A percentile compares a stretch with the other conserved stretches of the same genome.
phyloP scores from a whole-genome alignment of 2,888 invertebrate species.

The Ypsolopha sequella region DNA sequence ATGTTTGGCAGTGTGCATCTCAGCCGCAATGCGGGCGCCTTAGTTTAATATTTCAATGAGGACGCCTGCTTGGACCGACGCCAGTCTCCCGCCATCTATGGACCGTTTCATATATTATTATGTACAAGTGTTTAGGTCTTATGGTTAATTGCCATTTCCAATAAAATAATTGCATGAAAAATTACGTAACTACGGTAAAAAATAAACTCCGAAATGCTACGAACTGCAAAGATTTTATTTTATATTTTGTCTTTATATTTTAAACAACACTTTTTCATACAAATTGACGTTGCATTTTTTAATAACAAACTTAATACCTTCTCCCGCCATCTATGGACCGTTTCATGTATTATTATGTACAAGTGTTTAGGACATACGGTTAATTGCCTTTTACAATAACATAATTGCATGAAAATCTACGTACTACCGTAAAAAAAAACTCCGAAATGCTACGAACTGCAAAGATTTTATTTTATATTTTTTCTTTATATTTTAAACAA shows the following conservation, averaged over 20 bases:
- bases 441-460: no score
- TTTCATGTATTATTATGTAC: background rate
- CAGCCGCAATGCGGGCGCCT: conserved; percentile 51
- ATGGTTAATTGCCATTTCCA: background rate
- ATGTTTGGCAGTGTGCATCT: conserved; percentile 27
- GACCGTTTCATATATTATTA: background rate
- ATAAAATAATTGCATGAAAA: background rate
- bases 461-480: background rate
- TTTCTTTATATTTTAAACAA: background rate
- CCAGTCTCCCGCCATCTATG: conserved; percentile 24
- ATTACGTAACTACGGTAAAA: no score
- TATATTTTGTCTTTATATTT: background rate
- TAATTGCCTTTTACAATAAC: background rate
- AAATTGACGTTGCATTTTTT: background rate
- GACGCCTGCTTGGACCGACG: conserved; percentile 53
- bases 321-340: background rate
- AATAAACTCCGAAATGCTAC: no score
- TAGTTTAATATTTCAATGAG: conserved; percentile 69
- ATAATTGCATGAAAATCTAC: no score
- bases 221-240: no score
- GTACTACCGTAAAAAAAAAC: no score
- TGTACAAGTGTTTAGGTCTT: background rate
- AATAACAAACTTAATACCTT: no score
- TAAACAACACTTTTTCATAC: background rate
- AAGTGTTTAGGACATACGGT: background rate